Evolutionary conservation across 2,797 vertebrate genomes (phyloP), one percentile per base, ranked within the genome.

Genomic region (Tangara arthus): DNA sequence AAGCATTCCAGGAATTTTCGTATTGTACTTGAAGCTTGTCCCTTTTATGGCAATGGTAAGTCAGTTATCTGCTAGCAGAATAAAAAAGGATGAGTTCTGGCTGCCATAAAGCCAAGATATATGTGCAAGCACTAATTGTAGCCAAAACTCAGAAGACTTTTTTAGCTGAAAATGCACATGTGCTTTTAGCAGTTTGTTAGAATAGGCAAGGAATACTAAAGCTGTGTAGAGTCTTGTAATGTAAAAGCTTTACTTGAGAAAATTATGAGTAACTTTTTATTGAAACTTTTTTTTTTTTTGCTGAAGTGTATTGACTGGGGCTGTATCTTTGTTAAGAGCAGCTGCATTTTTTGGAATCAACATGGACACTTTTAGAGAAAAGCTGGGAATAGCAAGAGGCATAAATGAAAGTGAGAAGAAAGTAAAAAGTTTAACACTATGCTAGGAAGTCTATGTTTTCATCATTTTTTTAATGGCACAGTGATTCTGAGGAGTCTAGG

Each of bases 11-110:
- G 87, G 95, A 96, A 97, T 96, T 97, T 96, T 96, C 23, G 0
- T 86, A 90, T 95, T 95, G 85, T 89, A 35, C 85, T 94, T 83
- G 87, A 82, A 95, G 22, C 59, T 87, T 90, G 91, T 94, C 95
- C 96, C 96, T 95, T 97, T 95, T 96, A 97, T 90, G 96, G 95
- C 85, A 96, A 95, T 95, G 59, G 60, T 92, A 94, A 85, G 87
- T 82, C 52, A 68, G 87, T 90, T 97, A 95, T 96, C 95, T 95
- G 47, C 73, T 93, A 57, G 70, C 49, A 91, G 91, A 91, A 81
- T 88, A 61, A 73, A 86, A 87, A 84, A 78, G 64, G 66, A 77
- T 92, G 63, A 79, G 57, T 70, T 94, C 30, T 91, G 85, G 23
- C 82, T 95, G 56, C 82, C 26, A 16, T 93, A 72, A 93, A 83